These are phyloP conservation scores for Drosophila burlai DNA, from an alignment of 1,140 invertebrate species.

Conservation along the genomic window DNA sequence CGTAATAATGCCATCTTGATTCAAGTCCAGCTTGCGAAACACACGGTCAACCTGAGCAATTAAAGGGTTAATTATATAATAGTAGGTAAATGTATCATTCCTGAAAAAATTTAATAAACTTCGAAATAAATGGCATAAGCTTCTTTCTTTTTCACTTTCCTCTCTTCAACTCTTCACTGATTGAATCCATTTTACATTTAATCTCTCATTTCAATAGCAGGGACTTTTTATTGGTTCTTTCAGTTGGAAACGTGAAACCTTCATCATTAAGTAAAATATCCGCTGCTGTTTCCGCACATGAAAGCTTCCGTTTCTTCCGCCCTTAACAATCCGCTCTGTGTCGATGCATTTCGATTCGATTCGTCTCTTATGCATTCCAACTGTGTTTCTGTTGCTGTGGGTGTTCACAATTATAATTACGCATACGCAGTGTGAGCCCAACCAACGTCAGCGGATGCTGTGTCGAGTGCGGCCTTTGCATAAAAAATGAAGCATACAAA, in stretches of 20 bases:
- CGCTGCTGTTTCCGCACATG: slow-evolving; percentile 56
- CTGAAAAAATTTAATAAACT: neutral
- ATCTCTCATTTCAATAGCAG: slow-evolving; percentile 6
- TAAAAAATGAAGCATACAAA: slow-evolving; percentile 53
- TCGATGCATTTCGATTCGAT: slow-evolving; percentile 58
- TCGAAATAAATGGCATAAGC: neutral
- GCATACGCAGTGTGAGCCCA: slow-evolving; percentile 64
- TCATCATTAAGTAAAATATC: slow-evolving; percentile 72
- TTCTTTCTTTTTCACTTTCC: neutral
- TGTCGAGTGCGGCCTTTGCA: slow-evolving; percentile 50
- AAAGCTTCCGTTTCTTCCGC: slow-evolving; percentile 27
- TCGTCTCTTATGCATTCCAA: slow-evolving; percentile 30
- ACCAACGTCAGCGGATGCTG: slow-evolving; percentile 54
- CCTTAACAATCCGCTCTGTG: slow-evolving; percentile 15
- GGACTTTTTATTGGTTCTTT: slow-evolving; percentile 11
- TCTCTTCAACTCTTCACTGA: neutral
- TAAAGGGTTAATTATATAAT: neutral
- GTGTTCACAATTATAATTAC: slow-evolving; percentile 73
- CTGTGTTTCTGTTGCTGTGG: slow-evolving; percentile 5
- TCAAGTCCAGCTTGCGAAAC: slow-evolving; percentile 96
- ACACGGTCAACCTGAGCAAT: slow-evolving; percentile 90
- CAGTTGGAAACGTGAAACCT: slow-evolving; percentile 24
- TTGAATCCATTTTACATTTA: slow-evolving; percentile 12
- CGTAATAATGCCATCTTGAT: slow-evolving; percentile 97
- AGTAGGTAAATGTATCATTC: neutral